Percentiles rank a stretch among this genome's conserved stretches.
These are phyloP conservation scores for Ceratina japonica DNA, from an alignment of 1,140 invertebrate genomes.

Conservation along the genomic window DNA sequence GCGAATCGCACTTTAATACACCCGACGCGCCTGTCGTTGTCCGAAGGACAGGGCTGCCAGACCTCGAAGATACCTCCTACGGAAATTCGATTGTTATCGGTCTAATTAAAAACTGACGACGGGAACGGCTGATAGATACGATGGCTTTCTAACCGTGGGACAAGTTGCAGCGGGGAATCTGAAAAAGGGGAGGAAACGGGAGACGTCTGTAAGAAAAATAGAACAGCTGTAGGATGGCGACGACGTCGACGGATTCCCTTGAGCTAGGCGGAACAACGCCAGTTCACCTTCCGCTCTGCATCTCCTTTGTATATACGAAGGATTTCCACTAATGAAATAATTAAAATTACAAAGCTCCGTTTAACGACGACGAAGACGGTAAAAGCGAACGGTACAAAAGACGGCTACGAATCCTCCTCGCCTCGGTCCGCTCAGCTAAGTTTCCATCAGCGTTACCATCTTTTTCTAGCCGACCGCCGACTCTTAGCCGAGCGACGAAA, in stretches of 20 bases:
- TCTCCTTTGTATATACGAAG: constrained; percentile 63
- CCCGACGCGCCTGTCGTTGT: not conserved
- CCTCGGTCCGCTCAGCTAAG: not conserved
- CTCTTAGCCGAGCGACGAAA: constrained; percentile 40
- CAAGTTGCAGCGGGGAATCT: constrained; percentile 13
- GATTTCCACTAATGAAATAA: constrained; percentile 72
- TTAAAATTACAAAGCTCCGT: constrained; percentile 72
- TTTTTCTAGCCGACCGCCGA: not conserved
- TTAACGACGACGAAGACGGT: constrained; percentile 23
- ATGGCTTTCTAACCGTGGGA: not conserved
- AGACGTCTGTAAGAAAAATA: constrained; percentile 58
- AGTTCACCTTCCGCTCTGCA: constrained; percentile 35
- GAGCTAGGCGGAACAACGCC: constrained; percentile 36
- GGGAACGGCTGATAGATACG: too few relatives aligned
- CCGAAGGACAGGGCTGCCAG: not conserved
- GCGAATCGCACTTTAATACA: too few relatives aligned
- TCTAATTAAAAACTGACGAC: too few relatives aligned
- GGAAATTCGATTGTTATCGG: too few relatives aligned
- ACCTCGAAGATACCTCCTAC: too few relatives aligned
- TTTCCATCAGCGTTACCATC: constrained; percentile 14
- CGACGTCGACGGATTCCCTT: constrained; percentile 48
- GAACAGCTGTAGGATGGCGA: constrained; percentile 43
- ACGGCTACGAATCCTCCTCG: constrained; percentile 2
- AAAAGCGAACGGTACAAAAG: not conserved
- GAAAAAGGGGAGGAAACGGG: not conserved